Conservation (phyloP, 2,113 vertebrate species). For the Arizona elegans region DNA sequence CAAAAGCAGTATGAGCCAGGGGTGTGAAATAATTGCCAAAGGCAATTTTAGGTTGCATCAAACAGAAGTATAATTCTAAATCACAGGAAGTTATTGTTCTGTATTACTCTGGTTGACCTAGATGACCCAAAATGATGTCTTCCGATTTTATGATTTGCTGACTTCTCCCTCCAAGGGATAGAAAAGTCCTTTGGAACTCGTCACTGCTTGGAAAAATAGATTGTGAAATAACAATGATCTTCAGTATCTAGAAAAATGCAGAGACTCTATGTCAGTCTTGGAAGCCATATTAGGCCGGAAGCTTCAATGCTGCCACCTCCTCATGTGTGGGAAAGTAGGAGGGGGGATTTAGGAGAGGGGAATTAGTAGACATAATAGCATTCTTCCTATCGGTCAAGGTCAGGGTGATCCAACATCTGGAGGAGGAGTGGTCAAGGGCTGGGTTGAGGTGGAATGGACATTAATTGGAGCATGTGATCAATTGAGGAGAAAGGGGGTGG, state of each 20-base stretch:
- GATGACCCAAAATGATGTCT: background rate
- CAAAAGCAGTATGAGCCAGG: background rate
- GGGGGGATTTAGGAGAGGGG: too few relatives aligned
- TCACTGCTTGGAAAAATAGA: background rate
- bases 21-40: background rate
- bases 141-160: background rate
- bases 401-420: too few relatives aligned
- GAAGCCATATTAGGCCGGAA: too few relatives aligned
- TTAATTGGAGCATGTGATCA: too few relatives aligned
- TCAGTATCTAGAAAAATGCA: background rate
- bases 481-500: too few relatives aligned
- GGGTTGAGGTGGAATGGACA: too few relatives aligned
- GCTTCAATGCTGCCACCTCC: too few relatives aligned
- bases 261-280: background rate
- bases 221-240: background rate
- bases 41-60: background rate
- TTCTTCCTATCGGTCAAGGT: too few relatives aligned
- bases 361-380: too few relatives aligned
- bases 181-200: background rate
- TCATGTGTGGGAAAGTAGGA: too few relatives aligned
- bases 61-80: background rate
- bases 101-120: background rate
- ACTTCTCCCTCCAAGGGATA: background rate
- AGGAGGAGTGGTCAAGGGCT: too few relatives aligned
- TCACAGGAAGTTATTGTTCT: background rate